Conservation (phyloP, 2,113 vertebrate species). For the Nothobranchius furzeri region DNA sequence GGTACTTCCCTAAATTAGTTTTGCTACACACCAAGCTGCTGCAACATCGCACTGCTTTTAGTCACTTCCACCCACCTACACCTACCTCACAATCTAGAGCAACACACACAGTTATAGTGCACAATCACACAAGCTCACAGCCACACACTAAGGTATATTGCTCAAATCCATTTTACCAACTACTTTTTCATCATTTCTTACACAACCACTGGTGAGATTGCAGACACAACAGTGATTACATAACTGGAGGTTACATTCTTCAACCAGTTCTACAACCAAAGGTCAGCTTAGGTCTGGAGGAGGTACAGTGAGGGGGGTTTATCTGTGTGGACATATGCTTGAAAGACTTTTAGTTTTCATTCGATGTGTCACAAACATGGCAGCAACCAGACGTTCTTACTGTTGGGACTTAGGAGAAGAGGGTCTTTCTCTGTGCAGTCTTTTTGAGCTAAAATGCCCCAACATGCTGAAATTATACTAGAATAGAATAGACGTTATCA, state of each 20-base stretch:
- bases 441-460: too few species aligned
- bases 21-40: not conserved
- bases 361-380: not conserved
- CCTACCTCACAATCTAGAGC: not conserved
- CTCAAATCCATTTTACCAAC: not conserved
- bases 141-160: not conserved
- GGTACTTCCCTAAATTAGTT: not conserved
- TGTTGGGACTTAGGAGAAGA: not conserved
- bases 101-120: not conserved
- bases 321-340: not conserved
- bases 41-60: not conserved
- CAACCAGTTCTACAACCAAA: not conserved
- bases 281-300: not conserved
- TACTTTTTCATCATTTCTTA: not conserved
- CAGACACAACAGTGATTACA: conserved; percentile 2
- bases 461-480: too few species aligned
- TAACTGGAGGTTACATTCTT: conserved; percentile 11
- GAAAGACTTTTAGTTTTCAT: not conserved
- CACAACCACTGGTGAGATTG: not conserved
- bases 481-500: too few species aligned
- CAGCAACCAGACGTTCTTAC: not conserved
- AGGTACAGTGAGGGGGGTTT: not conserved
- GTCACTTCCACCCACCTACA: conserved; percentile 1
- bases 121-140: not conserved
- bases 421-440: not conserved